Percentiles rank a stretch among this genome's conserved stretches.
Conservation (phyloP, 2,888 invertebrate genomes). For the Zele albiditarsus region DNA sequence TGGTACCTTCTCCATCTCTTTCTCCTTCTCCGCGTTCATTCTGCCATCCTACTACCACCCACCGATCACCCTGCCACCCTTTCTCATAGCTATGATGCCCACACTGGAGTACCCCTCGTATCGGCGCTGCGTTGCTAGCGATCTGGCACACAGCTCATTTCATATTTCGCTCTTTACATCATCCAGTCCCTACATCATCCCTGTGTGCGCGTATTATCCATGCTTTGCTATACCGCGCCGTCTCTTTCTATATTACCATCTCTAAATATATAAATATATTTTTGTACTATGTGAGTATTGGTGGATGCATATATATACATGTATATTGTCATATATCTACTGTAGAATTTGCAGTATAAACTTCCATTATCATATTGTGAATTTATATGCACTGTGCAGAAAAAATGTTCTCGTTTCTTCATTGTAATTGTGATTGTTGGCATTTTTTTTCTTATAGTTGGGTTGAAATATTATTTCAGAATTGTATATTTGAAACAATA, state of each 20-base stretch:
- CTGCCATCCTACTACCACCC: constrained; percentile 37
- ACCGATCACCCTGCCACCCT: constrained; percentile 45
- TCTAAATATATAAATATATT: constrained; percentile 14
- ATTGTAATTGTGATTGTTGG: too few species aligned
- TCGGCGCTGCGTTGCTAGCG: constrained; percentile 46
- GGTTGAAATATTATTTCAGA: too few species aligned
- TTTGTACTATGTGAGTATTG: neutral
- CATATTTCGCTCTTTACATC: constrained; percentile 48
- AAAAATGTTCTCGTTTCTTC: too few species aligned
- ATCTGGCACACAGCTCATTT: constrained; percentile 49
- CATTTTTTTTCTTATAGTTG: too few species aligned
- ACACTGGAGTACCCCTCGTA: constrained; percentile 50
- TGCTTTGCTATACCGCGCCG: constrained; percentile 9
- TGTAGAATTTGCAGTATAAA: too few species aligned
- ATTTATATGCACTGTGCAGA: too few species aligned
- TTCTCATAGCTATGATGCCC: constrained; percentile 44
- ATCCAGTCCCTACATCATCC: constrained; percentile 34
- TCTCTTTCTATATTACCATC: constrained; percentile 25
- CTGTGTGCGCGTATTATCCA: neutral
- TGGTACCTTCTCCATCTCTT: constrained; percentile 66
- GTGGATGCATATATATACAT: neutral
- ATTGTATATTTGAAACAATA: too few species aligned
- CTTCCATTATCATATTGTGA: too few species aligned
- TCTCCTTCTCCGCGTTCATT: constrained; percentile 48
- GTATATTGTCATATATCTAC: neutral